These are phyloP conservation scores for Philypnodon macrostomus DNA, from an alignment of 2,797 vertebrate genomes.

Conservation along the genomic window DNA sequence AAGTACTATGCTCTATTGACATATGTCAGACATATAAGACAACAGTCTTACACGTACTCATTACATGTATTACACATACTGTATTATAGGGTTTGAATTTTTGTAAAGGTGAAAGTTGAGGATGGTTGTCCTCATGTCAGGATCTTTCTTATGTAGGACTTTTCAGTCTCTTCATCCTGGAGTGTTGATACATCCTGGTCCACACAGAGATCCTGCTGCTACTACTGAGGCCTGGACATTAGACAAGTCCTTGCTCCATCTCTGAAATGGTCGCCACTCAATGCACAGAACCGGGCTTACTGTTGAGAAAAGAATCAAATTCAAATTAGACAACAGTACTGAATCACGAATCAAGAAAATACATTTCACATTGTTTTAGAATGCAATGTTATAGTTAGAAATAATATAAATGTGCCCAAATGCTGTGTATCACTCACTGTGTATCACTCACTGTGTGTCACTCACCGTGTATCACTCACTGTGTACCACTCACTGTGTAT, in stretches of 20 bases:
- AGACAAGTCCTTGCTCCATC: slow-evolving; percentile 46
- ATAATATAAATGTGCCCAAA: too few species aligned
- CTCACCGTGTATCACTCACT: too few species aligned
- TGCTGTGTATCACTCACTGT: too few species aligned
- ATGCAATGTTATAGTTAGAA: too few species aligned
- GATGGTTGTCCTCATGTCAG: slow-evolving; percentile 48
- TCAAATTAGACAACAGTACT: too few species aligned
- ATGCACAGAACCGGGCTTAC: slow-evolving; percentile 57
- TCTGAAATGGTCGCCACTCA: slow-evolving; percentile 44
- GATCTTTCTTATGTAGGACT: slow-evolving; percentile 24
- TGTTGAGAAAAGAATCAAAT: slow-evolving; percentile 55
- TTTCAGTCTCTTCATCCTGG: slow-evolving; percentile 46
- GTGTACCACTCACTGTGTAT: too few species aligned
- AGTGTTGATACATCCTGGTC: slow-evolving; percentile 49
- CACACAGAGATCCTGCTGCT: slow-evolving; percentile 55
- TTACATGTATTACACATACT: slow-evolving; percentile 50
- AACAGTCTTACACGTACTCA: too few species aligned
- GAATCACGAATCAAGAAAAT: too few species aligned
- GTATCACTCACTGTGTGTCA: too few species aligned
- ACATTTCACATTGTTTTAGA: too few species aligned
- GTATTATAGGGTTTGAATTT: slow-evolving; percentile 40
- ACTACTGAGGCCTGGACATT: slow-evolving; percentile 48
- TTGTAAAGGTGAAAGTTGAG: slow-evolving; percentile 55
- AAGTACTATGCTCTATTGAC: slow-evolving; percentile 9
- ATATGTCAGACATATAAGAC: slow-evolving; percentile 49